These are phyloP conservation scores for Aporophyla nigra DNA, from an alignment of 2,888 invertebrate genomes.

Conservation along the genomic window DNA sequence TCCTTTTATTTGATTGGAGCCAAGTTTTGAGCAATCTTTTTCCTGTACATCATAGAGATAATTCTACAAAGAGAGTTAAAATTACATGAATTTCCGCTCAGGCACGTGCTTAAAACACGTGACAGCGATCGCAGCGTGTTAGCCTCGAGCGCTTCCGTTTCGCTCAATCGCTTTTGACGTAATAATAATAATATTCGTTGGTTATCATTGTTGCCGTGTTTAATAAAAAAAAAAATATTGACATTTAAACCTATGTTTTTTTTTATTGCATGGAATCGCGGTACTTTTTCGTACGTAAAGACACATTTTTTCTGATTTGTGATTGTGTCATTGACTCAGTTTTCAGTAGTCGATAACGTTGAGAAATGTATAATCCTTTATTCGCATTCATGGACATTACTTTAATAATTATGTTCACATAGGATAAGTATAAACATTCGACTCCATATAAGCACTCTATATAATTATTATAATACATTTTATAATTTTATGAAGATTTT, in stretches of 20 bases:
- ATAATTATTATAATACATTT: slow-evolving; percentile 1
- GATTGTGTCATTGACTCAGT: neutral
- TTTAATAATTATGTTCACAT: neutral
- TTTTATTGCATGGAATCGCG: neutral
- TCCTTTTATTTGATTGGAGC: neutral
- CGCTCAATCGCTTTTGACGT: slow-evolving; percentile 25
- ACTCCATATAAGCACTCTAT: neutral
- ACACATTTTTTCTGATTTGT: no score
- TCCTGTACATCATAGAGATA: slow-evolving; percentile 1
- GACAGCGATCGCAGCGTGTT: slow-evolving; percentile 32
- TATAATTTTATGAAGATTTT: slow-evolving; percentile 18
- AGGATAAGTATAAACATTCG: neutral
- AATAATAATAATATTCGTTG: slow-evolving; percentile 3
- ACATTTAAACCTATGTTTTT: no score
- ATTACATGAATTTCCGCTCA: slow-evolving; percentile 42
- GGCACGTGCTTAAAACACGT: slow-evolving; percentile 47
- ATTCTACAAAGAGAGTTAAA: slow-evolving; percentile 33
- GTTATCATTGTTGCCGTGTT: neutral
- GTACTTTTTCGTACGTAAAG: neutral
- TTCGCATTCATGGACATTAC: neutral
- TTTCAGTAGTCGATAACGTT: neutral
- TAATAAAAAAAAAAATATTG: no score
- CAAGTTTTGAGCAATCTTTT: neutral
- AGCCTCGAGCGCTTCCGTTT: slow-evolving; percentile 35
- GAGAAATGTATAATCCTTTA: neutral